Evolutionary conservation across 1,140 invertebrate genomes (phyloP), one percentile per base, ranked within the genome.

Genomic region (Patella vulgata): DNA sequence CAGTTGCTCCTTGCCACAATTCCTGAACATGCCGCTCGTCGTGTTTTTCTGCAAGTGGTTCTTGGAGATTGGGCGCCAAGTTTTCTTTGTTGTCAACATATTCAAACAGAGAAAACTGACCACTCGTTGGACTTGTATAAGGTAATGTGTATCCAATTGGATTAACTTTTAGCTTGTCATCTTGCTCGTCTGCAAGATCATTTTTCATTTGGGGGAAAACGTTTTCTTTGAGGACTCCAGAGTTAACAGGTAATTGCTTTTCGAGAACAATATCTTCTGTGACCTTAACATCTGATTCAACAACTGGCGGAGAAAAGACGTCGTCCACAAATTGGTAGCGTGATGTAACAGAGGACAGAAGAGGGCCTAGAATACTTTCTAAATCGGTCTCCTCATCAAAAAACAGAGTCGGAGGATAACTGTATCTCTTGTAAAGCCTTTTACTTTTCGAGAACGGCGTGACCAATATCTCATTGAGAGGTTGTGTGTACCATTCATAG

Each of bases 401-500:
- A 46, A 66, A 64, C 52, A 54, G 52, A 19, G 28, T 21, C n/a
- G 52, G 51, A 33, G 71, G 68, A 55, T 68, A 66, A 40, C 71
- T 75, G 44, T 71, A 63, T 42, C 73, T 36, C 48, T 75, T 73
- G 55, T 75, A 75, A 5, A 75, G 36, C 23, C 66, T 55, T 33
- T 68, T 42, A 52, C 27, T 36, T 61, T 64, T 23, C 57, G 54
- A 55, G 52, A 43, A 27, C 55, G 54, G 36, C 64, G 60, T 36
- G 56, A 53, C 27, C 52, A 71, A 69, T 23, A 74, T 61, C 9
- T 58, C 62, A 51, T 70, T 68, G 42, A 77, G 61, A 17, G 72
- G 74, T 27, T 74, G 63, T 27, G 70, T 72, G 53, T 77, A 77
- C 74, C 74, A 77, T 36, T 61, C 65, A 39, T 70, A 65, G 60